These are phyloP conservation scores for Pocillopora grandis DNA, from an alignment of 92 coral and sea anemone genomes.

Conservation along the genomic window DNA sequence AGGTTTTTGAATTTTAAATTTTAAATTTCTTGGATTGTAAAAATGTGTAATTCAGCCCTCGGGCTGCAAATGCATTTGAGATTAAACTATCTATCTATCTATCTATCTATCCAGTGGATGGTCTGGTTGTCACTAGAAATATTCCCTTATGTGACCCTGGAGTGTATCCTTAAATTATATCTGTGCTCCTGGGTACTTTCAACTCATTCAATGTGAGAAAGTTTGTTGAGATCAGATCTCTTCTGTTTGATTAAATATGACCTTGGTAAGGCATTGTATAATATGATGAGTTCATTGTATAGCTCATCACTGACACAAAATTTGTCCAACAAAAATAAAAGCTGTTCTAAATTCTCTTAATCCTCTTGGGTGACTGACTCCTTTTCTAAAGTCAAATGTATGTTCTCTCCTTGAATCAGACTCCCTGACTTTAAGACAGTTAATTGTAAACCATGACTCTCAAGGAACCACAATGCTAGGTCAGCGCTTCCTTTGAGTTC, in stretches of 20 bases:
- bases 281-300: conserved; percentile 51
- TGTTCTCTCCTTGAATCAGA: background rate
- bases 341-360: conserved; percentile 19
- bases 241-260: conserved; percentile 70
- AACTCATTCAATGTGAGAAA: conserved; percentile 45
- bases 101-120: too few relatives aligned
- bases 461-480: conserved; percentile 48
- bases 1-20: too few relatives aligned
- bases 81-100: too few relatives aligned
- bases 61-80: too few relatives aligned
- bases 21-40: too few relatives aligned
- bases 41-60: too few relatives aligned
- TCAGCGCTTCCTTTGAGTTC: conserved; percentile 26
- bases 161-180: conserved; percentile 41
- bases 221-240: conserved; percentile 44
- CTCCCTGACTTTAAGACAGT: background rate
- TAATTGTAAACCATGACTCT: conserved; percentile 12
- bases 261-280: conserved; percentile 44
- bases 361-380: background rate
- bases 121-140: conserved; percentile 16
- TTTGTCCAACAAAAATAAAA: conserved; percentile 37
- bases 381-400: background rate
- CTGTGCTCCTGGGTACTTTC: conserved; percentile 55
- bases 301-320: conserved; percentile 66
- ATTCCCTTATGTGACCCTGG: conserved; percentile 43